A percentile compares a stretch with the other conserved stretches of the same genome.
Evolutionary conservation across 1,140 invertebrate genomes (phyloP).

Genomic region (Atta colombica): DNA sequence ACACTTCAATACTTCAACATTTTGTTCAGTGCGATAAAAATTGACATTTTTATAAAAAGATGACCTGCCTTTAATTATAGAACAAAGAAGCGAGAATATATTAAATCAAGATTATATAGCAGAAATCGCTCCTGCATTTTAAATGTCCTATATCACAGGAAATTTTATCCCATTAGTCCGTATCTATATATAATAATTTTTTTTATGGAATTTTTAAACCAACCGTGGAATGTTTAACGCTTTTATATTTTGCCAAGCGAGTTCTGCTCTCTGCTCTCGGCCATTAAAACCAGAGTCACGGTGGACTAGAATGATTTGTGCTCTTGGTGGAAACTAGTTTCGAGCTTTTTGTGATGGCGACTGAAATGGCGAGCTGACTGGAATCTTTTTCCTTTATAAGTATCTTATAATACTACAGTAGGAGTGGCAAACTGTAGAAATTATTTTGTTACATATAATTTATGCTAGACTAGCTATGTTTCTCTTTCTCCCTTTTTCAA

Average conservation of each 20-base stretch:
- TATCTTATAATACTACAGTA: constrained; percentile 3
- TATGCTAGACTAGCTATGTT: not conserved
- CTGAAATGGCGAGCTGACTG: constrained; percentile 69
- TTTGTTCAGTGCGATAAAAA: not conserved
- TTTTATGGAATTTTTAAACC: constrained; percentile 23
- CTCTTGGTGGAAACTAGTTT: constrained; percentile 77
- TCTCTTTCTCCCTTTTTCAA: not conserved
- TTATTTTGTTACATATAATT: constrained; percentile 55
- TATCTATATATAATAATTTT: constrained; percentile 5
- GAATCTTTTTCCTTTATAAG: constrained; percentile 70
- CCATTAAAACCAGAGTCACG: constrained; percentile 78
- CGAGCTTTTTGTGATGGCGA: constrained; percentile 69
- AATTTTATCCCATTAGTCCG: constrained; percentile 24
- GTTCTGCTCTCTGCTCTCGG: constrained; percentile 26
- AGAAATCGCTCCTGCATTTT: not conserved
- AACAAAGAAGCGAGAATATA: not conserved
- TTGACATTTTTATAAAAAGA: not conserved
- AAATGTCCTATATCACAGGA: not conserved
- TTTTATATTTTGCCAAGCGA: constrained; percentile 29
- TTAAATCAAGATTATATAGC: not conserved
- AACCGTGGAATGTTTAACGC: constrained; percentile 31
- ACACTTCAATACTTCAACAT: not conserved
- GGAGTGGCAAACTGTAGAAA: constrained; percentile 73
- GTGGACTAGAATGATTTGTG: constrained; percentile 79
- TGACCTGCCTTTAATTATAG: not conserved